These are phyloP conservation scores for Phaethon lepturus DNA, from an alignment of 2,113 vertebrate genomes.

Conservation along the genomic window DNA sequence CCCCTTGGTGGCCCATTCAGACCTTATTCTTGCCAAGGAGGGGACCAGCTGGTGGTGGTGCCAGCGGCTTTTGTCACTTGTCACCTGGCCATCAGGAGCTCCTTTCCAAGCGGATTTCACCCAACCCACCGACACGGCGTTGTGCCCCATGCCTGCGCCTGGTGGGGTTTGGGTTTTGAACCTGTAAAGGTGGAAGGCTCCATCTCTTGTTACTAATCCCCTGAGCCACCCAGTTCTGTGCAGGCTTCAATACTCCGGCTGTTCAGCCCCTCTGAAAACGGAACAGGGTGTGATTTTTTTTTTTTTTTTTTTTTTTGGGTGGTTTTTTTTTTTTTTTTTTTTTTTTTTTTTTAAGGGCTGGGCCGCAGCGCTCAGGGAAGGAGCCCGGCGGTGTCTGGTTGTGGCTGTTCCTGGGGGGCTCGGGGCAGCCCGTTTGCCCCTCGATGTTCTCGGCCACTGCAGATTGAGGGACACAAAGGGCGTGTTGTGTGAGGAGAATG, in stretches of 20 bases:
- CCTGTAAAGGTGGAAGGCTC: background rate
- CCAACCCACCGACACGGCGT: fast-evolving
- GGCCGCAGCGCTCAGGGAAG: fast-evolving
- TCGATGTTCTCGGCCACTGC: fast-evolving
- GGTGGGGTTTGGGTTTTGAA: too few relatives aligned
- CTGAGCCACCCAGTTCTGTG: background rate
- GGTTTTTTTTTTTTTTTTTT: too few relatives aligned
- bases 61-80: background rate
- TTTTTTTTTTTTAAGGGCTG: background rate
- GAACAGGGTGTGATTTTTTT: fast-evolving
- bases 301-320: too few relatives aligned
- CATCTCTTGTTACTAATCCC: fast-evolving
- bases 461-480: conserved; percentile 29
- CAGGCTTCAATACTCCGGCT: fast-evolving
- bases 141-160: background rate
- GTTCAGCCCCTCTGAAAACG: background rate
- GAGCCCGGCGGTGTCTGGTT: background rate
- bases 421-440: background rate
- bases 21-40: background rate
- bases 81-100: background rate
- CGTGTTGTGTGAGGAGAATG: conserved; percentile 23
- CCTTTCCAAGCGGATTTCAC: background rate
- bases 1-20: background rate
- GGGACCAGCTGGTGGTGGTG: background rate
- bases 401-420: background rate